A percentile compares a stretch with the other conserved stretches of the same genome.
Conservation (phyloP, 2,888 invertebrate species). For the Patella ulyssiponensis region DNA sequence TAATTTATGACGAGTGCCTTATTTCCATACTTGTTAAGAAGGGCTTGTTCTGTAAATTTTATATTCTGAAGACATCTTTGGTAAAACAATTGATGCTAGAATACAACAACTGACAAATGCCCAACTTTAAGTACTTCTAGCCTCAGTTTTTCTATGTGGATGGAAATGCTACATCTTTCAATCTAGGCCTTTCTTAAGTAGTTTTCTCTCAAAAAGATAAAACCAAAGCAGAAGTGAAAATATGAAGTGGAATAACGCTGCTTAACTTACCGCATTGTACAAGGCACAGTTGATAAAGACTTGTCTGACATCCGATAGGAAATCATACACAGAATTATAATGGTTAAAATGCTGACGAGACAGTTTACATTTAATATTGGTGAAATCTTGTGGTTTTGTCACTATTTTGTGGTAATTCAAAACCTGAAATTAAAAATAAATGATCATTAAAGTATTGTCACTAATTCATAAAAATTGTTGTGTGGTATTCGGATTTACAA, state of each 20-base stretch:
- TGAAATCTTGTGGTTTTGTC: conserved; percentile 87
- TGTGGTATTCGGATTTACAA: neutral
- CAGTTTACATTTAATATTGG: conserved; percentile 85
- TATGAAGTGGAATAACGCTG: neutral
- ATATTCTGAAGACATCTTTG: too few relatives aligned
- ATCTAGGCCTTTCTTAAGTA: too few relatives aligned
- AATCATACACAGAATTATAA: conserved; percentile 82
- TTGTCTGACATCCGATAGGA: conserved; percentile 85
- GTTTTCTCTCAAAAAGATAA: neutral
- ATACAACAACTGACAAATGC: neutral
- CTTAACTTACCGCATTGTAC: conserved; percentile 84
- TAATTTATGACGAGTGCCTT: too few relatives aligned
- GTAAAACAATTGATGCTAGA: neutral
- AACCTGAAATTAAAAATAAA: conserved; percentile 74
- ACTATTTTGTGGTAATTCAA: conserved; percentile 81
- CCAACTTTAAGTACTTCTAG: too few relatives aligned
- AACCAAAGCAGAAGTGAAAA: neutral
- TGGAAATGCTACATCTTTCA: too few relatives aligned
- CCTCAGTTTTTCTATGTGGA: too few relatives aligned
- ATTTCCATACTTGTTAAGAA: too few relatives aligned
- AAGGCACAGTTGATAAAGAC: conserved; percentile 90
- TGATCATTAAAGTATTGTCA: neutral
- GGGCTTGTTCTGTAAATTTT: too few relatives aligned
- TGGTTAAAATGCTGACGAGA: conserved; percentile 82
- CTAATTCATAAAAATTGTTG: neutral